Base-by-base conservation (phyloP, 2,797 vertebrate species). In the Eutrigla gurnardus region DNA sequence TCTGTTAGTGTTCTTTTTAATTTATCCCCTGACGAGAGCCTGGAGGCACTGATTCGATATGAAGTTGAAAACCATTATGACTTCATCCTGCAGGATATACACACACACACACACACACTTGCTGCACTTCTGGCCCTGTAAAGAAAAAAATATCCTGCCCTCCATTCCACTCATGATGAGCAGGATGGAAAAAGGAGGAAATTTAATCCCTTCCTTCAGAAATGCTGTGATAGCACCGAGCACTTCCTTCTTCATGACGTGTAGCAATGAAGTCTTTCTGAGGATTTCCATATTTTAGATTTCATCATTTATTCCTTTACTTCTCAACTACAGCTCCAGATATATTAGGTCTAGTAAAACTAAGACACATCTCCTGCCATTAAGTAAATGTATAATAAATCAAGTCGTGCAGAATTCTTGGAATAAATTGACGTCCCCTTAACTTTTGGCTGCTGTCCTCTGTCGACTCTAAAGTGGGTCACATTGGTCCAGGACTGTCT, bases 381-480 rank as follows among this genome's bases (percentile, higher is more conserved):
- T 72, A 17, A 78, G 68, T 67, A 37, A 70, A 78, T 37, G 32
- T 70, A 64, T 50, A 57, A 81, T 75, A 72, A 78, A 75, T 80
- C 69, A 65, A 52, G 81, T 78, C 14, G 1, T 54, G 62, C 33
- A 32, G 47, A 74, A 76, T 74, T 49, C 82, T 64, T 80, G 65
- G 57, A 70, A 68, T 42, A 67, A 84, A 58, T 85, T 82, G 79
- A 89, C 83, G 77, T 86, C 79, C 84, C 75, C 49, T 83, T 83
- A 84, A 85, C 14, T 78, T 84, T 72, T 87, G 89, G 81, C 88
- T 50, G 67, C 76, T 13, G 82, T 66, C 45, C 71, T 68, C 80
- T 61, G 43, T 74, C 69, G 62, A 47, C 83, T 83, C 39, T 66
- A 79, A 92, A 93, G 86, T 93, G 90, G 92, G 93, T 92, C 91